Evolutionary conservation across 1,140 invertebrate species (phyloP).

Genomic region (Bombus breviceps): DNA sequence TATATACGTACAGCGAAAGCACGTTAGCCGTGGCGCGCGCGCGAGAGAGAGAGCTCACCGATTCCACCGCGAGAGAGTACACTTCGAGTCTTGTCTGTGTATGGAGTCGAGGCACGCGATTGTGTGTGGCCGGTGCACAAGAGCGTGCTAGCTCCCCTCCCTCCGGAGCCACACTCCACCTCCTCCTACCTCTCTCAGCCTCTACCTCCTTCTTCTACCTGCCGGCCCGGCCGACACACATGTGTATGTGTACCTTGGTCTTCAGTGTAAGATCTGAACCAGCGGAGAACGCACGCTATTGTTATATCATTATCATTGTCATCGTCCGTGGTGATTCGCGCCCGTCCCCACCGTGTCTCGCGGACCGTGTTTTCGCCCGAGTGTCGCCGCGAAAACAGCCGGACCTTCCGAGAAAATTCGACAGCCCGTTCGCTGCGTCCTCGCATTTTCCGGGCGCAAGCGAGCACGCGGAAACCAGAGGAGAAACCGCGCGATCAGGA

Average conservation of each 20-base stretch:
- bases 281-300: constrained; percentile 83
- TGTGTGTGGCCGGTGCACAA: constrained; percentile 73
- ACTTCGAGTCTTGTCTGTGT: not conserved
- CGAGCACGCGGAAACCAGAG: not conserved
- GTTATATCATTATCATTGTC: constrained; percentile 82
- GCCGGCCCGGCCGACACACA: constrained; percentile 75
- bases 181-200: constrained; percentile 65
- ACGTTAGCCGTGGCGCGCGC: constrained; percentile 31
- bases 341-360: constrained; percentile 44
- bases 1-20: constrained; percentile 6
- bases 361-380: constrained; percentile 17
- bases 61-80: constrained; percentile 45
- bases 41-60: constrained; percentile 26
- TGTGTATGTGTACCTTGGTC: constrained; percentile 81
- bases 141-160: constrained; percentile 70
- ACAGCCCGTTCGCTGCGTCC: not conserved
- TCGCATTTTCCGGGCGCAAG: not conserved
- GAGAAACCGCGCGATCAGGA: not conserved
- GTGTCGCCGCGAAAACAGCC: constrained; percentile 16
- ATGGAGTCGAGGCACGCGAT: constrained; percentile 44
- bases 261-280: constrained; percentile 83
- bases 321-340: constrained; percentile 65
- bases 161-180: constrained; percentile 72
- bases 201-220: constrained; percentile 74
- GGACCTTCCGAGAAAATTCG: not conserved